Percentiles rank a stretch among this genome's conserved stretches.
phyloP scores from a whole-genome alignment of 2,888 invertebrate species.

The Pecten maximus region DNA sequence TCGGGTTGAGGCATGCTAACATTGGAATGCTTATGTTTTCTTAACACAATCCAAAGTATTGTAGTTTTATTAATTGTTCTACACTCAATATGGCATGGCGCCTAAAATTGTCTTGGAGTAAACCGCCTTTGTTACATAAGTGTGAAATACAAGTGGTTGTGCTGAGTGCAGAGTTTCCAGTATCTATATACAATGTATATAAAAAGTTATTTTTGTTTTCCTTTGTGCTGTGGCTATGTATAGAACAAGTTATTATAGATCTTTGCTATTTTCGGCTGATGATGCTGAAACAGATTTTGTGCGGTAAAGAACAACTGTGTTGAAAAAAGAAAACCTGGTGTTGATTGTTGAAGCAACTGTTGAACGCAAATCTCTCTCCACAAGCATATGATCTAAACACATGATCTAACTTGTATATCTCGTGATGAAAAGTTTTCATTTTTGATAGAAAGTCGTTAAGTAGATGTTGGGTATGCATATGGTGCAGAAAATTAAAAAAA shows the following conservation, averaged over 20 bases:
- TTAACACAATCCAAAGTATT: slow-evolving; percentile 13
- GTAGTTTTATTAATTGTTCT: background rate
- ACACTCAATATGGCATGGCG: too few relatives aligned
- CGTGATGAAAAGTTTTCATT: background rate
- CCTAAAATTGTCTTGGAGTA: background rate
- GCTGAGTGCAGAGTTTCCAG: background rate
- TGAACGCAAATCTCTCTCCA: background rate
- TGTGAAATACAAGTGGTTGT: background rate
- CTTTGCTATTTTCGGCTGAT: background rate
- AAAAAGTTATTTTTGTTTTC: background rate
- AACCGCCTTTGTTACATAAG: background rate
- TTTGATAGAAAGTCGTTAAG: background rate
- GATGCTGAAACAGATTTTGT: background rate
- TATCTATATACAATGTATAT: background rate
- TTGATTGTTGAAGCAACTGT: background rate
- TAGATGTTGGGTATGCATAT: background rate
- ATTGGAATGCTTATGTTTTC: background rate
- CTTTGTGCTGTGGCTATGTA: background rate
- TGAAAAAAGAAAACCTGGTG: background rate
- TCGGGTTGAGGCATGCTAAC: background rate
- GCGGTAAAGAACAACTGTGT: background rate
- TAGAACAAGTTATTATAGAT: background rate
- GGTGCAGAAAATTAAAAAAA: background rate
- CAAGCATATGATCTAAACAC: background rate
- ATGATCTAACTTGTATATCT: background rate